Evolutionary conservation across 2,888 invertebrate genomes (phyloP), one percentile per base, ranked within the genome.

Genomic region (Perizoma affinitatum): DNA sequence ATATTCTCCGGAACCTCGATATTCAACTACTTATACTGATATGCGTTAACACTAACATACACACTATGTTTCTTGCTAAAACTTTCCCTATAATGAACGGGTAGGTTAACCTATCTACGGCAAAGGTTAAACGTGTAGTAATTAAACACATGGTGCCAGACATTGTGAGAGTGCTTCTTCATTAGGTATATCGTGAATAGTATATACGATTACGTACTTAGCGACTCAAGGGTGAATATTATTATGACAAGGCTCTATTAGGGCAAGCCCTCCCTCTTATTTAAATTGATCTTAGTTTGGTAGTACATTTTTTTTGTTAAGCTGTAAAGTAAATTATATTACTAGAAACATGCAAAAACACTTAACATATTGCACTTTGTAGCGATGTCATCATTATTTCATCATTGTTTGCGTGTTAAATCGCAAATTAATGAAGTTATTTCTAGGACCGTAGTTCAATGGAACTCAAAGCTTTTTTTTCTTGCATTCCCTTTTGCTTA

Each of bases 61-160:
- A 35, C 35, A 41, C 41, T 35, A n/a, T 9, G 35, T 42, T 49
- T 41, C 46, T 49, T 49, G 36, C 45, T 34, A 11, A 48, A 64
- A 57, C 47, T 65, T 59, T 59, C 45, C 61, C 61, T 54, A 59
- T 57, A 47, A 22, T 38, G 4, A 57, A 47, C 36, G 46, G 38
- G 52, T 38, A 53, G 9, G 41, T 9, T 22, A 22, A 22, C 22
- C 22, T 22, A 22, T 22, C 22, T 22, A 22, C 22, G 22, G 22
- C 44, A 11, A 42, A 59, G 45, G 47, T 53, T 47, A 46, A 46
- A 61, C 34, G 48, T 56, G 38, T 35, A 48, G 54, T 56, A 61
- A 61, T 64, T 58, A 58, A 51, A 56, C 64, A 58, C 47, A 58
- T 61, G 63, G 40, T 46, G 36, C 22, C 52, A 59, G 61, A 57